Base-by-base conservation (phyloP, 2,797 vertebrate species). In the Urosaurus nigricauda region DNA sequence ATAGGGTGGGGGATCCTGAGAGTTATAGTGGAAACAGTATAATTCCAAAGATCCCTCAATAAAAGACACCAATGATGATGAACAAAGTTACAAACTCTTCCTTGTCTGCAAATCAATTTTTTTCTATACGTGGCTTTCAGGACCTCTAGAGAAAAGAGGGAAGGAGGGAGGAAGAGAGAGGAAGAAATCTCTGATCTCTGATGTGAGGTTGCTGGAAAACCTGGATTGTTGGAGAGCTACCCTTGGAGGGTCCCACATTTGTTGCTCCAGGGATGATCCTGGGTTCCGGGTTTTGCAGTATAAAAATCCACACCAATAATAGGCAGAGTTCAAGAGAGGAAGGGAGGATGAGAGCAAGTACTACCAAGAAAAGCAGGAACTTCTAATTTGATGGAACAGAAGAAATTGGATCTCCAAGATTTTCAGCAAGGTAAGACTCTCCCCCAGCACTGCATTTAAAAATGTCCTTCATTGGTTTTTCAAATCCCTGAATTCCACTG, bases 201-300 rank as follows among this genome's bases (percentile, higher is more conserved):
- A 35, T 60, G 56, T 29, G 40, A 81, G 84, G 83, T 58, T 74
- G 43, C n/a, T 85, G 88, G 83, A 89, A 89, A 89, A 81, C 84
- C 53, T 81, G 88, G 88, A 65, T 65, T 58, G 14, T 2, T 56
- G 14, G 81, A 74, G 40, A 17, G 12, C n/a, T 11, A 9, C 16
- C 21, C n/a, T 16, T 4, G 53, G n/a, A 56, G 37, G 51, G 37
- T 73, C 65, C 29, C 4, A 35, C 21, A 63, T 5, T 85, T 80
- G 21, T 29, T 60, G 5, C 19, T 74, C 68, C 78, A 53, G 29
- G 1, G 4, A 79, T 14, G 84, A 75, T 81, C 68, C 56, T 81
- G 17, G 1, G 26, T 37, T 85, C 88, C 88, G 88, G 84, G 88
- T 89, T 89, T 89, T 89, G 78, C 78, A 35, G 14, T 60, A n/a